Evolutionary conservation across 2,797 vertebrate genomes (phyloP).

Genomic region (Poeciliopsis presidionis): DNA sequence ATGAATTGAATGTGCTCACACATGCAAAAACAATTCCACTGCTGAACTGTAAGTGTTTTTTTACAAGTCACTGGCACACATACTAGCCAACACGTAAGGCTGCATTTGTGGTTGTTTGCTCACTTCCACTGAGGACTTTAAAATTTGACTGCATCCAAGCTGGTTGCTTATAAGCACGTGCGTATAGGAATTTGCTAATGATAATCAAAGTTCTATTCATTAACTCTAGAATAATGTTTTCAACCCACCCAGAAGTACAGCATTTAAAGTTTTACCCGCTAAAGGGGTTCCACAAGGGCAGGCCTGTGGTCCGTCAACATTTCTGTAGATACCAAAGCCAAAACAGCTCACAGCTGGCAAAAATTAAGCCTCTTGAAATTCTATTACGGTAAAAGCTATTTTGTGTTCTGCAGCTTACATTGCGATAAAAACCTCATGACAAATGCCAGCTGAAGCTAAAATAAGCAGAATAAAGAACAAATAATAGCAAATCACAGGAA

Average conservation of each 20-base stretch:
- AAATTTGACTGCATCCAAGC: conserved; percentile 31
- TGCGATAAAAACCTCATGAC: conserved; percentile 80
- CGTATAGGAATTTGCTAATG: conserved; percentile 47
- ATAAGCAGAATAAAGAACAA: conserved; percentile 66
- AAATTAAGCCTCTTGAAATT: conserved; percentile 88
- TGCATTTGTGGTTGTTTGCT: conserved; percentile 39
- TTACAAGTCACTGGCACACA: conserved; percentile 56
- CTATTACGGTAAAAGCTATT: conserved; percentile 89
- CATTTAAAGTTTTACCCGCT: conserved; percentile 55
- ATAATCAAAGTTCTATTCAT: conserved; percentile 57
- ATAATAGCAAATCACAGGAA: conserved; percentile 69
- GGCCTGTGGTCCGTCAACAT: conserved; percentile 74
- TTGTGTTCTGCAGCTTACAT: conserved; percentile 85
- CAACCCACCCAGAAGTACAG: conserved; percentile 67
- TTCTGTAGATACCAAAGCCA: conserved; percentile 73
- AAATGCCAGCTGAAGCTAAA: conserved; percentile 78
- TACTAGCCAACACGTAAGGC: conserved; percentile 36
- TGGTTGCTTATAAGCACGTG: conserved; percentile 48
- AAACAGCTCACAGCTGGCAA: conserved; percentile 88
- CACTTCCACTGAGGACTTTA: conserved; percentile 37
- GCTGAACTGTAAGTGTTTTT: conserved; percentile 61
- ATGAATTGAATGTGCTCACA: conserved; percentile 50
- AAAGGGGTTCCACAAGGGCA: conserved; percentile 66
- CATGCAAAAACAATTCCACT: conserved; percentile 49
- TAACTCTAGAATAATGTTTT: conserved; percentile 49